phyloP scores from a whole-genome alignment of 2,888 invertebrate genomes.

The Lepidonotus clava region DNA sequence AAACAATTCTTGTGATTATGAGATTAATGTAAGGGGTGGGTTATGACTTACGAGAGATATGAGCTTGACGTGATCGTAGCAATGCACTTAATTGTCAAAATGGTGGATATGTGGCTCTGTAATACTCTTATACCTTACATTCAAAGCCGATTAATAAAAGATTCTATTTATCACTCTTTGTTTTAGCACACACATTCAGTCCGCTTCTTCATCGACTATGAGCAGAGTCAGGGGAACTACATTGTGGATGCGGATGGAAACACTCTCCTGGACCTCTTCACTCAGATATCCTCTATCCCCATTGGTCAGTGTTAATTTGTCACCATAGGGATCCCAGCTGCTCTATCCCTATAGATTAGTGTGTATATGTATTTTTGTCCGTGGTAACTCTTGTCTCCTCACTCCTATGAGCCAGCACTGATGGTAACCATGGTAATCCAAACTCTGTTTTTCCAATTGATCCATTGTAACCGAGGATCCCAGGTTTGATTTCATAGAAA shows the following conservation, averaged over 20 bases:
- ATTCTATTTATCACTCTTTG: slow-evolving; percentile 63
- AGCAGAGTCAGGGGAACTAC: slow-evolving; percentile 95
- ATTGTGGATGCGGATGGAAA: slow-evolving; percentile 96
- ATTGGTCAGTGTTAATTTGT: too few species aligned
- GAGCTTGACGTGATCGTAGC: background rate
- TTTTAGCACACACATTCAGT: slow-evolving; percentile 83
- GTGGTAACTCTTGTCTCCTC: too few species aligned
- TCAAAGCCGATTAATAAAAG: background rate
- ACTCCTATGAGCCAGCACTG: too few species aligned
- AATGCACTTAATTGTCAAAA: background rate
- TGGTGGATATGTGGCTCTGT: background rate
- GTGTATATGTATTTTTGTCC: too few species aligned
- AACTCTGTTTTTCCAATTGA: too few species aligned
- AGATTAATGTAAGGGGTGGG: background rate
- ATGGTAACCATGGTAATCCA: too few species aligned
- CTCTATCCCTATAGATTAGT: too few species aligned
- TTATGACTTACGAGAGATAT: background rate
- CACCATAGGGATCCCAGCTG: too few species aligned
- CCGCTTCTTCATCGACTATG: slow-evolving; percentile 92
- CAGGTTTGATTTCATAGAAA: too few species aligned
- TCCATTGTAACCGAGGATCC: too few species aligned
- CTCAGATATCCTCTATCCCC: slow-evolving; percentile 86
- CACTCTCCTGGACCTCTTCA: slow-evolving; percentile 92
- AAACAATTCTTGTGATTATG: background rate
- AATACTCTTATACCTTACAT: too few species aligned